Percentiles rank a stretch among this genome's conserved stretches.
These are phyloP conservation scores for Agrochola lychnidis DNA, from an alignment of 2,888 invertebrate species.

Conservation along the genomic window DNA sequence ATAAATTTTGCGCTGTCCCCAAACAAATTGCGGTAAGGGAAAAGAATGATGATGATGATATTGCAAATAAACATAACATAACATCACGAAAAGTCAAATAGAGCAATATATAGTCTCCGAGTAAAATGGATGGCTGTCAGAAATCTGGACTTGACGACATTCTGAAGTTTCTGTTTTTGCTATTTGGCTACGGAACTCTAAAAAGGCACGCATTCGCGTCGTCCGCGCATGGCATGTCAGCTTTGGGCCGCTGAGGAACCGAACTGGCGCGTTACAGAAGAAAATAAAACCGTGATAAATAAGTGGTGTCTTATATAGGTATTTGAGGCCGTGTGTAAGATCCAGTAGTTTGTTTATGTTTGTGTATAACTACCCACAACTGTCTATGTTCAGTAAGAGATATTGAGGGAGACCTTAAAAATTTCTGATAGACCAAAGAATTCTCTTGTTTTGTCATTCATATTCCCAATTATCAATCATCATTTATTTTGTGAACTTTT, in stretches of 20 bases:
- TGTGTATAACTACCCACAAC: not conserved
- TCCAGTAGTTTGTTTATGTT: not conserved
- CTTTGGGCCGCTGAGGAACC: not conserved
- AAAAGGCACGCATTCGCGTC: not conserved
- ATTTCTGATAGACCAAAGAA: not conserved
- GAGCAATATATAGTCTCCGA: too few species aligned
- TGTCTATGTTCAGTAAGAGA: not conserved
- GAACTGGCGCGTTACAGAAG: too few species aligned
- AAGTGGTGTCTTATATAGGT: not conserved
- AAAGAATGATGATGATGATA: too few species aligned
- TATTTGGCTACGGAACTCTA: too few species aligned
- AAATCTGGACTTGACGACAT: too few species aligned
- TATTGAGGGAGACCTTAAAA: not conserved
- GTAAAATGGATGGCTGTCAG: too few species aligned
- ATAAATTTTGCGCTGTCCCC: too few species aligned
- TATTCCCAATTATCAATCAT: not conserved
- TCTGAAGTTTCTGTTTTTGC: too few species aligned
- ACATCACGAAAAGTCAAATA: too few species aligned
- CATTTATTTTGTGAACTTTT: not conserved
- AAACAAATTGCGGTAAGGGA: too few species aligned
- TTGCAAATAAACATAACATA: too few species aligned
- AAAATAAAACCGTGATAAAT: not conserved
- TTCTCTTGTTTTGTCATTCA: not conserved
- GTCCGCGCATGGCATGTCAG: not conserved
- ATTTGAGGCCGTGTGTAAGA: not conserved